A percentile compares a stretch with the other conserved stretches of the same genome.
phyloP scores from a whole-genome alignment of 2,888 invertebrate genomes.

The Pedicia rivosa region DNA sequence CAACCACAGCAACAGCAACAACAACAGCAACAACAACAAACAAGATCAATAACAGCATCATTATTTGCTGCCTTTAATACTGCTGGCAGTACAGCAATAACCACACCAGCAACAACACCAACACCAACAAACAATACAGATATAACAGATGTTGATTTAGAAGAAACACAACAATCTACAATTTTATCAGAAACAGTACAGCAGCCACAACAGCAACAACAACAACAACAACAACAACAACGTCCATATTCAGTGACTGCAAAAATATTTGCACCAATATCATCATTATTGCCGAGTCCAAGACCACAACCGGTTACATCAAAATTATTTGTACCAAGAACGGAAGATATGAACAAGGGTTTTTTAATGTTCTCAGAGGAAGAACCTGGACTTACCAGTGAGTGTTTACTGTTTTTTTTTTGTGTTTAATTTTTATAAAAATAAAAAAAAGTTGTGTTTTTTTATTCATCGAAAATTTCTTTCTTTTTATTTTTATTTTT shows the following conservation, averaged over 20 bases:
- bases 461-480: too few species aligned
- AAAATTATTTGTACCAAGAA: slow-evolving; percentile 63
- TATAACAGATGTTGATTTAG: not conserved
- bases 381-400: slow-evolving; percentile 70
- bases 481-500: too few species aligned
- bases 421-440: too few species aligned
- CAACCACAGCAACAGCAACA: too few species aligned
- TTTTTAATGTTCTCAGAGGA: slow-evolving; percentile 78
- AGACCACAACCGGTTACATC: slow-evolving; percentile 32
- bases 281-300: slow-evolving; percentile 4
- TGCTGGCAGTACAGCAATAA: too few species aligned
- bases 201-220: slow-evolving; percentile 3
- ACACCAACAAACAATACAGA: not conserved
- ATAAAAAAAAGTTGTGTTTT: too few species aligned
- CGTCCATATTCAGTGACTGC: slow-evolving; percentile 1
- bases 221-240: not conserved
- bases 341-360: slow-evolving; percentile 88
- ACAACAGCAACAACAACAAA: too few species aligned
- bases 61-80: too few species aligned
- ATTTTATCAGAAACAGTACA: not conserved
- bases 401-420: too few species aligned
- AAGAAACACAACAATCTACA: not conserved
- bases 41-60: slow-evolving; percentile 28
- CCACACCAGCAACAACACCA: slow-evolving; percentile 6
- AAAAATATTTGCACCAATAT: slow-evolving; percentile 5